Evolutionary conservation across 2,797 vertebrate species (phyloP).

Genomic region (Scarus forsteni): DNA sequence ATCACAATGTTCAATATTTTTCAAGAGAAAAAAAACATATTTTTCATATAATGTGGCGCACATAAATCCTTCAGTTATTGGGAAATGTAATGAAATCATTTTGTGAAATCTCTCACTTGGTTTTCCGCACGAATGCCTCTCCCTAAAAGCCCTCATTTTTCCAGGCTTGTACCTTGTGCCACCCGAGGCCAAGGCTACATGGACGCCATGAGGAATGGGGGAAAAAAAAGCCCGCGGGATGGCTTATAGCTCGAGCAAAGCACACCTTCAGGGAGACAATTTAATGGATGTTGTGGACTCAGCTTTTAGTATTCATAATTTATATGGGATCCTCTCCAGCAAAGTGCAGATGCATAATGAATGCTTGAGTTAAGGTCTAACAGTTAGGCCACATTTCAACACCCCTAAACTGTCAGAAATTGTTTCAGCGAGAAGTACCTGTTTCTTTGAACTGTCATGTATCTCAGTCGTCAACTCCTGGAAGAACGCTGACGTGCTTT

Average conservation of each 20-base stretch:
- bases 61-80: background rate
- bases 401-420: conserved; percentile 76
- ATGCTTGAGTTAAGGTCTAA: conserved; percentile 83
- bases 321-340: conserved; percentile 82
- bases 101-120: conserved; percentile 29
- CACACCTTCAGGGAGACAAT: conserved; percentile 78
- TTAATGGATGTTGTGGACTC: conserved; percentile 86
- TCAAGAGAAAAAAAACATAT: conserved; percentile 1
- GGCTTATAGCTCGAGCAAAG: conserved; percentile 64
- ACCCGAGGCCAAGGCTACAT: conserved; percentile 41
- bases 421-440: conserved; percentile 63
- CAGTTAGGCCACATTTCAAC: conserved; percentile 78
- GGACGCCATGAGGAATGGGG: conserved; percentile 47
- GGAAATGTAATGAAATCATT: conserved; percentile 14
- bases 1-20: conserved; percentile 23
- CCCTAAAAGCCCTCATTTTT: conserved; percentile 40
- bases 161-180: conserved; percentile 38
- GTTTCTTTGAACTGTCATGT: conserved; percentile 72
- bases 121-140: conserved; percentile 10
- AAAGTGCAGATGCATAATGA: conserved; percentile 87
- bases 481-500: conserved; percentile 42
- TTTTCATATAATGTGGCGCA: conserved; percentile 19
- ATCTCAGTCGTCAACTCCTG: conserved; percentile 53
- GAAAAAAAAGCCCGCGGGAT: conserved; percentile 53
- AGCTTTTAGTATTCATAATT: conserved; percentile 90